Conservation (phyloP, 2,797 vertebrate species). For the Manis javanica region DNA sequence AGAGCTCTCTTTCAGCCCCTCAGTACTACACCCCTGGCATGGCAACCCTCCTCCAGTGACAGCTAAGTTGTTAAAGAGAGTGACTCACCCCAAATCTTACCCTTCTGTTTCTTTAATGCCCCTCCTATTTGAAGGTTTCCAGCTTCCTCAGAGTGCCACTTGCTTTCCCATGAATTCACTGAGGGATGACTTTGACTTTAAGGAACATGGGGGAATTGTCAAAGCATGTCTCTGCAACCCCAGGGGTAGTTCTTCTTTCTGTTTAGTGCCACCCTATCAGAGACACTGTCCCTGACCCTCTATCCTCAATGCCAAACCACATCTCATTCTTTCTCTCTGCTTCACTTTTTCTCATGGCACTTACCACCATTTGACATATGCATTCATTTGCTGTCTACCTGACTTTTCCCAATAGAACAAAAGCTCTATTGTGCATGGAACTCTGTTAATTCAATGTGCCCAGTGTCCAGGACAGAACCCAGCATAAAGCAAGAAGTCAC, state of each 20-base stretch:
- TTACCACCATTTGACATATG: not conserved
- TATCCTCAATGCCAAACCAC: not conserved
- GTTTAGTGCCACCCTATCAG: not conserved
- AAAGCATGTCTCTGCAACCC: not conserved
- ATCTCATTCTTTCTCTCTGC: not conserved
- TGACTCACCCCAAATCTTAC: not conserved
- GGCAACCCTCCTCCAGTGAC: not conserved
- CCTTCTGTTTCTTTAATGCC: not conserved
- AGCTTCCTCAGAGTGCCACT: not conserved
- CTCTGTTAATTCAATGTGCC: not conserved
- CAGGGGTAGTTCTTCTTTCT: not conserved
- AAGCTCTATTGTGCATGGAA: not conserved
- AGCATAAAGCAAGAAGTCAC: not conserved
- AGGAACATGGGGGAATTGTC: not conserved
- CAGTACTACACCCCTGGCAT: too few relatives aligned
- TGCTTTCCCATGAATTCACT: not conserved
- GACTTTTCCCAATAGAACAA: not conserved
- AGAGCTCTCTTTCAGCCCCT: not conserved
- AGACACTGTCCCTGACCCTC: not conserved
- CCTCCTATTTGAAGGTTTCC: not conserved
- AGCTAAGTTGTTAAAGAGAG: not conserved
- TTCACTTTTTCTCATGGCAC: not conserved
- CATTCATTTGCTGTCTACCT: not conserved
- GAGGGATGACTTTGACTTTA: not conserved
- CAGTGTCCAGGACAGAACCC: not conserved